A percentile compares a stretch with the other conserved stretches of the same genome.
These are phyloP conservation scores for Ashinkailepas kermadecensis DNA, from an alignment of 2,888 invertebrate genomes.

Conservation along the genomic window DNA sequence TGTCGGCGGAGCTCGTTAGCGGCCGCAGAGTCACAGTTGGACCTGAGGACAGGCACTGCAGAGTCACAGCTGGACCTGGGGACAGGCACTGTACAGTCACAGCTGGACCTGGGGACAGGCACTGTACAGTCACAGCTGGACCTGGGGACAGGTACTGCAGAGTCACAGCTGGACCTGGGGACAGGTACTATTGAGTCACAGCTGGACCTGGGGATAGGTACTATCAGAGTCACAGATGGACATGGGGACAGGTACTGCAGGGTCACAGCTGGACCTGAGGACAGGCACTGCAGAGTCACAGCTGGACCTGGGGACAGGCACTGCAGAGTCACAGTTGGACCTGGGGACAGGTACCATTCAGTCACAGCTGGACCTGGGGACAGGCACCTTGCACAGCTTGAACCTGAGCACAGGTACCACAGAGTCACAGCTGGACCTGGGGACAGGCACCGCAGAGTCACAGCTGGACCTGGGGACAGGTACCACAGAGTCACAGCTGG, in stretches of 20 bases:
- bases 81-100: not conserved
- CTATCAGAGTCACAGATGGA: constrained; percentile 82
- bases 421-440: constrained; percentile 87
- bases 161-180: too few species aligned
- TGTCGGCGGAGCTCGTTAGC: constrained; percentile 67
- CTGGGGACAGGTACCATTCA: too few species aligned
- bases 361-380: too few species aligned
- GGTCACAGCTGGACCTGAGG: too few species aligned
- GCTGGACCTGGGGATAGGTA: too few species aligned
- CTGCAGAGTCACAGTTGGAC: too few species aligned
- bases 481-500: not conserved
- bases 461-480: too few species aligned
- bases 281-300: not conserved
- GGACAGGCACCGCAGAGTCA: not conserved
- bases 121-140: too few species aligned
- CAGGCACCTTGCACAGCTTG: too few species aligned
- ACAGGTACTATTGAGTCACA: too few species aligned
- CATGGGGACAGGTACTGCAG: constrained; percentile 48
- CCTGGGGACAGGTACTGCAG: too few species aligned
- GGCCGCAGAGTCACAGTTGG: constrained; percentile 81
- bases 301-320: not conserved
- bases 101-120: not conserved
- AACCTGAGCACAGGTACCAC: constrained; percentile 44
- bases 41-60: constrained; percentile 53
- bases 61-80: too few species aligned